Evolutionary conservation across 2,797 vertebrate species (phyloP).

Genomic region (Lophius americanus): DNA sequence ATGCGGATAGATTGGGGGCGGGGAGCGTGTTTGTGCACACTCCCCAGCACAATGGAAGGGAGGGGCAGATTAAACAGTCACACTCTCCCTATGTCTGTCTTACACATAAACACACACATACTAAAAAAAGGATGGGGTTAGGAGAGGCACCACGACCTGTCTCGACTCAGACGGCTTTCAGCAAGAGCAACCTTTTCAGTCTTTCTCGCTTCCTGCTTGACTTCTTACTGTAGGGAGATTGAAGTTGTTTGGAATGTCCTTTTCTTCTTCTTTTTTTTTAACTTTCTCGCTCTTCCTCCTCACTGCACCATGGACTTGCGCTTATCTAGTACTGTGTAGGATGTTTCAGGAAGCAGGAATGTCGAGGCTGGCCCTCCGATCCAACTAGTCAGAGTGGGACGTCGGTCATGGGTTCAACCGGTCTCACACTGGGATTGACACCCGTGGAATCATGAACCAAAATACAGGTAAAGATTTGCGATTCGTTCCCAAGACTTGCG

Average conservation of each 20-base stretch:
- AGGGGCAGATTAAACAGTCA: slow-evolving; percentile 75
- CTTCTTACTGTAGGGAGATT: neutral
- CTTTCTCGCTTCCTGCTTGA: slow-evolving; percentile 2
- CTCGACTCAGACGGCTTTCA: slow-evolving; percentile 32
- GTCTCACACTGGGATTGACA: slow-evolving; percentile 40
- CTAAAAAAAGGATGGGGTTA: slow-evolving; percentile 59
- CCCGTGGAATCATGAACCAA: slow-evolving; percentile 62
- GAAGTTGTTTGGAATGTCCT: slow-evolving; percentile 13
- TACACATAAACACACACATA: slow-evolving; percentile 42
- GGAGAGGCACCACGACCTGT: slow-evolving; percentile 57
- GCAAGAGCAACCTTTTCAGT: slow-evolving; percentile 39
- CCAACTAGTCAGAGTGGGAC: slow-evolving; percentile 45
- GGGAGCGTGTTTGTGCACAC: slow-evolving; percentile 32
- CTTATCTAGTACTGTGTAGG: slow-evolving; percentile 40
- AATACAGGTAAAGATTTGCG: slow-evolving; percentile 71
- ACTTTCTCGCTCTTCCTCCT: slow-evolving; percentile 3
- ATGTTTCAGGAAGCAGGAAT: slow-evolving; percentile 61
- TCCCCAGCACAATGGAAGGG: slow-evolving; percentile 43
- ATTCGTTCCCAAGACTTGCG: neutral
- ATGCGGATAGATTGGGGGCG: slow-evolving; percentile 69
- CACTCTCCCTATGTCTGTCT: slow-evolving; percentile 66
- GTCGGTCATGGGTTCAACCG: slow-evolving; percentile 31
- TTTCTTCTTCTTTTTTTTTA: neutral
- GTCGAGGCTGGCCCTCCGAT: slow-evolving; percentile 35
- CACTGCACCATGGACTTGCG: slow-evolving; percentile 43